These are phyloP conservation scores for Habroteleia sp. DNA, from an alignment of 2,888 invertebrate genomes.

Conservation along the genomic window DNA sequence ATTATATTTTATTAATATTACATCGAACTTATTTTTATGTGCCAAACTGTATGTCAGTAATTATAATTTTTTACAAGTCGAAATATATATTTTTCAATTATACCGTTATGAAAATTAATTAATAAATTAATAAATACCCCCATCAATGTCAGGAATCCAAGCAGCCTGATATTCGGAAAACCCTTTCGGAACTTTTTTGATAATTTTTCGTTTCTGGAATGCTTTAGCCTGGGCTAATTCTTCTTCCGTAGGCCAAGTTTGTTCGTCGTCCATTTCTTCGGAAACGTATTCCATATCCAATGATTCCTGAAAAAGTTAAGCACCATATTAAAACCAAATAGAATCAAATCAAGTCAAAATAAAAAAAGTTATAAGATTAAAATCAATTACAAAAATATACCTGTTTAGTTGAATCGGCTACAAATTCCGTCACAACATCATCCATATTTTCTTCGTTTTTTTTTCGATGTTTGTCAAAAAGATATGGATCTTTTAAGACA, in stretches of 20 bases:
- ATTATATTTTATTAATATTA: not conserved
- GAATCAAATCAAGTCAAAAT: too few relatives aligned
- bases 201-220: slow-evolving; percentile 85
- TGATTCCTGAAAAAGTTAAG: slow-evolving; percentile 82
- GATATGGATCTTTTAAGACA: slow-evolving; percentile 86
- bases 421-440: slow-evolving; percentile 74
- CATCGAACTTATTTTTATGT: not conserved
- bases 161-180: slow-evolving; percentile 99
- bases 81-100: not conserved
- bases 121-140: slow-evolving; percentile 68
- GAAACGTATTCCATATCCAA: slow-evolving; percentile 90
- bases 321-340: too few relatives aligned
- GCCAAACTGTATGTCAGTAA: too few relatives aligned
- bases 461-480: slow-evolving; percentile 81
- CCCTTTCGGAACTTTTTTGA: slow-evolving; percentile 94
- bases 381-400: too few relatives aligned
- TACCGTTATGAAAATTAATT: slow-evolving; percentile 6
- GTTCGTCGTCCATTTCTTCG: slow-evolving; percentile 96
- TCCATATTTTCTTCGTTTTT: slow-evolving; percentile 49
- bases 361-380: too few relatives aligned
- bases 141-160: slow-evolving; percentile 91
- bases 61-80: too few relatives aligned
- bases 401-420: slow-evolving; percentile 86
- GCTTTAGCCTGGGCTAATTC: slow-evolving; percentile 89
- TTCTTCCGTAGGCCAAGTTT: slow-evolving; percentile 97